Conservation (phyloP, 2,113 vertebrate species). For the Perccottus glenii region DNA sequence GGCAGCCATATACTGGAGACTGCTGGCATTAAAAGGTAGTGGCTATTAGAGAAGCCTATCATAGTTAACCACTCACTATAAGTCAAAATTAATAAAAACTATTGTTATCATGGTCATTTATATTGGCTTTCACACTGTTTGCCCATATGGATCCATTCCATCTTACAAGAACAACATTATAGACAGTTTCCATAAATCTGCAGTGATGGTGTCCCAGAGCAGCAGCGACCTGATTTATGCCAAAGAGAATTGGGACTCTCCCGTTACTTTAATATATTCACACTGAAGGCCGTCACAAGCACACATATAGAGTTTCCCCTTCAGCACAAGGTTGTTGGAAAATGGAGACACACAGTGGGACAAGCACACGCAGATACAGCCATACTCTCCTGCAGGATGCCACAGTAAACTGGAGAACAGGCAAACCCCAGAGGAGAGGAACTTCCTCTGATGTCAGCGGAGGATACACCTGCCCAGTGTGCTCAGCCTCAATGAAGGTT, state of each 20-base stretch:
- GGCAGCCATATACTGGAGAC: too few relatives aligned
- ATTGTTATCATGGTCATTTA: too few relatives aligned
- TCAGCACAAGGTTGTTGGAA: constrained; percentile 56
- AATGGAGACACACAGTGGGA: constrained; percentile 32
- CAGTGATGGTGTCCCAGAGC: constrained; percentile 35
- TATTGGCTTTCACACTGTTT: too few relatives aligned
- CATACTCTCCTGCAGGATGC: constrained; percentile 63
- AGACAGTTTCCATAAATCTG: constrained; percentile 36
- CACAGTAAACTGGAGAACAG: constrained; percentile 28
- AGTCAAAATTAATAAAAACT: too few relatives aligned
- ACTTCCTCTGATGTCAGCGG: constrained; percentile 72
- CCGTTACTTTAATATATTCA: constrained; percentile 46
- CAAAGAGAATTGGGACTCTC: constrained; percentile 41
- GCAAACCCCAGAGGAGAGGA: constrained; percentile 49
- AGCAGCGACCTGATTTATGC: constrained; percentile 49
- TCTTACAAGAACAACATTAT: constrained; percentile 3
- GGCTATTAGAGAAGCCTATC: too few relatives aligned
- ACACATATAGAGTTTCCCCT: constrained; percentile 46
- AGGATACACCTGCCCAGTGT: constrained; percentile 74
- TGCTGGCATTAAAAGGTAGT: too few relatives aligned
- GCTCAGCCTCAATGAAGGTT: constrained; percentile 54
- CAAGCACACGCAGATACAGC: constrained; percentile 12
- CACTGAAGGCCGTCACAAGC: constrained; percentile 47
- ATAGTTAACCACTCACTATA: too few relatives aligned
- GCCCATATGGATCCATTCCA: not conserved